Evolutionary conservation across 1,140 invertebrate genomes (phyloP).

Genomic region (Drosophila lacteicornis): DNA sequence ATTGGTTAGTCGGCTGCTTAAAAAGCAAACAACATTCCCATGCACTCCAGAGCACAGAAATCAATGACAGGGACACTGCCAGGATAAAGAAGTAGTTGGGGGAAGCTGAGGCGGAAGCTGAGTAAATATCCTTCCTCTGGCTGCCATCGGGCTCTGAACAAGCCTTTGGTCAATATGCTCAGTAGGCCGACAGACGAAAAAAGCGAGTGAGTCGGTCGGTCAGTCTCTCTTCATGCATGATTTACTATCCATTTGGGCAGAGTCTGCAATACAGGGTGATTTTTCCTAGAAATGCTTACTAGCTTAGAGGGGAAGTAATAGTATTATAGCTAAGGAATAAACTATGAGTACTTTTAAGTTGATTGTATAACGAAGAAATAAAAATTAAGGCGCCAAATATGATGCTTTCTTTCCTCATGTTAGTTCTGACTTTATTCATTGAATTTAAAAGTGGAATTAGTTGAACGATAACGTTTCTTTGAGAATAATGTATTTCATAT

Average conservation of each 20-base stretch:
- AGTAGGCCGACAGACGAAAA: slow-evolving; percentile 16
- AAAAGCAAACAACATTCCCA: slow-evolving; percentile 75
- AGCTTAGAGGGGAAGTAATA: background rate
- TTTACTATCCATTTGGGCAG: slow-evolving; percentile 22
- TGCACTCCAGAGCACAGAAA: slow-evolving; percentile 38
- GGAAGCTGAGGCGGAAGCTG: background rate
- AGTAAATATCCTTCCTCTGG: slow-evolving; percentile 40
- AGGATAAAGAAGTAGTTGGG: background rate
- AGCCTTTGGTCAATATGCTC: slow-evolving; percentile 33
- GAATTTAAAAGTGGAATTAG: too few species aligned
- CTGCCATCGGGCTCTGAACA: slow-evolving; percentile 17
- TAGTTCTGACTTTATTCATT: too few species aligned
- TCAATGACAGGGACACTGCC: slow-evolving; percentile 27
- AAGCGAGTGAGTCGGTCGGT: slow-evolving; percentile 16
- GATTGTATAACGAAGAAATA: too few species aligned
- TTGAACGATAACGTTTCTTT: too few species aligned
- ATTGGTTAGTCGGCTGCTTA: slow-evolving; percentile 59
- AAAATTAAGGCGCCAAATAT: too few species aligned
- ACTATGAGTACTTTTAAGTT: too few species aligned
- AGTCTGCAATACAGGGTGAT: slow-evolving; percentile 19
- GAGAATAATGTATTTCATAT: too few species aligned
- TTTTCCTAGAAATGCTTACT: background rate
- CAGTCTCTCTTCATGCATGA: slow-evolving; percentile 42
- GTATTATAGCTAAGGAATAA: too few species aligned
- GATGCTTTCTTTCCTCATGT: too few species aligned